Percentiles rank a stretch among this genome's conserved stretches.
phyloP scores from a whole-genome alignment of 2,113 vertebrate genomes.

The Corythoichthys haematopterus region DNA sequence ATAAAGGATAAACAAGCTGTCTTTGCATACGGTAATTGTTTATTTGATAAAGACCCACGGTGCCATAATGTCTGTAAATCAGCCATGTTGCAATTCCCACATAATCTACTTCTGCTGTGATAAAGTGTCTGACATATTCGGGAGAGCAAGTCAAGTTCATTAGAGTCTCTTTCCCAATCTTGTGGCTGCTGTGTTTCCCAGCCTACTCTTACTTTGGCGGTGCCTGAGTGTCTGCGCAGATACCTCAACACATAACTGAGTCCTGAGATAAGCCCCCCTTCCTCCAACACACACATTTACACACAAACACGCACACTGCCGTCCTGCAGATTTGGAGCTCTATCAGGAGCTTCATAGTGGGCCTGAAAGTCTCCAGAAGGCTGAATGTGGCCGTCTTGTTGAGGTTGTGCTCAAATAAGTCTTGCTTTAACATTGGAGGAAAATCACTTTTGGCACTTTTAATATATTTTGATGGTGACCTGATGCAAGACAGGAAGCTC shows the following conservation, averaged over 20 bases:
- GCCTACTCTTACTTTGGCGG: constrained; percentile 70
- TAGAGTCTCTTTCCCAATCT: constrained; percentile 73
- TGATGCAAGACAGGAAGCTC: constrained; percentile 6
- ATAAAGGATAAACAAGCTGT: constrained; percentile 74
- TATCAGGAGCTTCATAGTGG: neutral
- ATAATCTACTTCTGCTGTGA: constrained; percentile 91
- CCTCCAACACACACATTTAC: neutral
- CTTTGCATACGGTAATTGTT: constrained; percentile 71
- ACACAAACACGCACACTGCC: neutral
- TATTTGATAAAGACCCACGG: constrained; percentile 83
- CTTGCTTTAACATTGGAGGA: neutral
- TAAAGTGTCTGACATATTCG: constrained; percentile 86
- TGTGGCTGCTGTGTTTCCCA: constrained; percentile 66
- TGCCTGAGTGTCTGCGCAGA: constrained; percentile 92
- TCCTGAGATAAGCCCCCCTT: constrained; percentile 86
- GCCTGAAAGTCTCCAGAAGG: neutral
- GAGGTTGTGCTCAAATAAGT: neutral
- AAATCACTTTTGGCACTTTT: neutral
- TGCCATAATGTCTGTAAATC: constrained; percentile 95
- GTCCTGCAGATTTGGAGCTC: neutral
- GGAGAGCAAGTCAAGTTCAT: constrained; percentile 69
- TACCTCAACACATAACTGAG: constrained; percentile 96
- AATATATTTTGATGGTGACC: neutral
- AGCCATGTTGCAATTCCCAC: constrained; percentile 77
- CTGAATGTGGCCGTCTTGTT: neutral